phyloP scores from a whole-genome alignment of 2,888 invertebrate species.

The Globia sparganii region DNA sequence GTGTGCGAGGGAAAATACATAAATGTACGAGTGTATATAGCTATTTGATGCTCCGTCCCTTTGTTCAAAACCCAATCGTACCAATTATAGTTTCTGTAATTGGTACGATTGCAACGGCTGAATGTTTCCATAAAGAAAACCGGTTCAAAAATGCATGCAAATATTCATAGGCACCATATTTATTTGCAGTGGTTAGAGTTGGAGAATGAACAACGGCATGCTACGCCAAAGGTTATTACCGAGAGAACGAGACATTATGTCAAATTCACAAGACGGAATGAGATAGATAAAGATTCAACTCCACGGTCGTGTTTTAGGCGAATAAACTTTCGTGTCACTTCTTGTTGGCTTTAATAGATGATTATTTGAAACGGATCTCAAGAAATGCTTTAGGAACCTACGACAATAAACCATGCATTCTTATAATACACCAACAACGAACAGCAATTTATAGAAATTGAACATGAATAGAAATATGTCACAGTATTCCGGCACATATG shows the following conservation, averaged over 20 bases:
- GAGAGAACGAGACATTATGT: neutral
- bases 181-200: neutral
- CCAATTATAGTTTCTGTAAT: neutral
- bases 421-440: neutral
- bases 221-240: neutral
- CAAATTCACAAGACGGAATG: neutral
- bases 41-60: neutral
- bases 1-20: slow-evolving; percentile 7
- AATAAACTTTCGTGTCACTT: neutral
- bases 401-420: neutral
- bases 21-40: neutral
- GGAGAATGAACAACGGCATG: neutral
- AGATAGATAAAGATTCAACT: neutral
- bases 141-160: neutral
- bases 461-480: neutral
- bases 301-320: neutral
- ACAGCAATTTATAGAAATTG: neutral
- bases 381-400: neutral
- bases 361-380: neutral
- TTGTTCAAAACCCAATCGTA: slow-evolving; percentile 2
- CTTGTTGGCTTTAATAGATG: neutral
- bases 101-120: neutral
- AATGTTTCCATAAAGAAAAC: neutral
- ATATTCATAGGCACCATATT: neutral
- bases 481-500: neutral